Base-by-base conservation (phyloP, 2,797 vertebrate genomes). In the Pseudopleuronectes americanus region DNA sequence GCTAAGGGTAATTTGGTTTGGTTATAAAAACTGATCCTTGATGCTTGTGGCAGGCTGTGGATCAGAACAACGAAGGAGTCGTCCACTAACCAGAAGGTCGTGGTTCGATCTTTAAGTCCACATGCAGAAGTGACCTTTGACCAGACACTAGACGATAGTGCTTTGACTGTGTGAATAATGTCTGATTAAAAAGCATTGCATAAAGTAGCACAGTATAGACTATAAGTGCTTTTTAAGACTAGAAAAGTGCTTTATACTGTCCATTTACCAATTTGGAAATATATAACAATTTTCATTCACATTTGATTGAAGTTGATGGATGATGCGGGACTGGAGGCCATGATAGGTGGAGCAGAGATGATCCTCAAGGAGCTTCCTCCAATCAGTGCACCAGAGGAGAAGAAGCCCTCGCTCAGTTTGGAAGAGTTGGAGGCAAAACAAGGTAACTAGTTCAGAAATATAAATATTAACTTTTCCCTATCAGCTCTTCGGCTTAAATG, bases 351-450 rank as follows among this genome's bases (percentile, higher is more conserved):
- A 7, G 81, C 73, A 0, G 90, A 86, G 19, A 64, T 90, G 3
- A 74, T 88, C 0, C 82, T 80, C 10, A 89, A 87, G 16, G 82
- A 94, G 3, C 31, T 81, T 0, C n/a, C 82, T 0, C 84, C 93
- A 56, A 85, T 89, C 45, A 16, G 57, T 8, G 75, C 81, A 6
- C 64, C 86, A 0, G 98, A 99, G 71, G 97, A 99, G 81, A 99
- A 95, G 86, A 97, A 90, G 76, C 96, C 96, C 9, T 84, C 93
- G 0, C 96, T 98, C 26, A 97, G 94, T 10, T 93, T 95, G 85
- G 97, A 99, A 90, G 97, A 99, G 79, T 54, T 98, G 64, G 98
- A 99, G 89, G 98, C 98, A 58, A 99, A 98, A 82, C 98, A 99
- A 96, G 98, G 98, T 99, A 73, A 59, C 36, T 0, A 12, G 36